Conservation (phyloP, 2,888 invertebrate genomes). For the Drepana falcataria region DNA sequence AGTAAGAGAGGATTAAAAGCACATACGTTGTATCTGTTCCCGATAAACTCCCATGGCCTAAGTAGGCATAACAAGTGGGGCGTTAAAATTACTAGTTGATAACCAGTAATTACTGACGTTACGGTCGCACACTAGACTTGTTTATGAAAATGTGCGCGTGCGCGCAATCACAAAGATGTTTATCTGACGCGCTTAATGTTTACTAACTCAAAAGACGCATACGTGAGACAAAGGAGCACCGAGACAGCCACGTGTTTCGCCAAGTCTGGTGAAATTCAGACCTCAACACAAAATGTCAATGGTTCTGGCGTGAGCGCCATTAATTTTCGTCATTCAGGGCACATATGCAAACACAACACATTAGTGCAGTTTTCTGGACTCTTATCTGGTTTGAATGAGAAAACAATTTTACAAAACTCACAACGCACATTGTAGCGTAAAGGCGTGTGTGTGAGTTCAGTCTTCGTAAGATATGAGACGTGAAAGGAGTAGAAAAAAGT, state of each 20-base stretch:
- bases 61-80: no score
- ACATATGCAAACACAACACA: no score
- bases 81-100: slow-evolving; percentile 21
- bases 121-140: slow-evolving; percentile 17
- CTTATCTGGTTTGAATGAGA: no score
- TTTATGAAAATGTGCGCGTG: slow-evolving; percentile 40
- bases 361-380: no score
- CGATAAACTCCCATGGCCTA: no score
- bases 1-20: no score
- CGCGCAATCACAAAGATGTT: slow-evolving; percentile 46
- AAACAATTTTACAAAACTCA: no score
- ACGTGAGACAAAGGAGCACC: slow-evolving; percentile 11
- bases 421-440: no score
- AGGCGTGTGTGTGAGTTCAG: no score
- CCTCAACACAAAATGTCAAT: slow-evolving; percentile 10
- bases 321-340: background rate
- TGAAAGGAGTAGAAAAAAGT: no score
- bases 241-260: slow-evolving; percentile 20
- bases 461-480: no score
- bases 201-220: slow-evolving; percentile 39
- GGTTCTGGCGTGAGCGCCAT: slow-evolving; percentile 5
- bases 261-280: background rate
- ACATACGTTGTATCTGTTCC: no score
- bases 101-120: background rate
- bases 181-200: slow-evolving; percentile 45